Evolutionary conservation across 2,113 vertebrate genomes (phyloP).

Genomic region (Alces alces): DNA sequence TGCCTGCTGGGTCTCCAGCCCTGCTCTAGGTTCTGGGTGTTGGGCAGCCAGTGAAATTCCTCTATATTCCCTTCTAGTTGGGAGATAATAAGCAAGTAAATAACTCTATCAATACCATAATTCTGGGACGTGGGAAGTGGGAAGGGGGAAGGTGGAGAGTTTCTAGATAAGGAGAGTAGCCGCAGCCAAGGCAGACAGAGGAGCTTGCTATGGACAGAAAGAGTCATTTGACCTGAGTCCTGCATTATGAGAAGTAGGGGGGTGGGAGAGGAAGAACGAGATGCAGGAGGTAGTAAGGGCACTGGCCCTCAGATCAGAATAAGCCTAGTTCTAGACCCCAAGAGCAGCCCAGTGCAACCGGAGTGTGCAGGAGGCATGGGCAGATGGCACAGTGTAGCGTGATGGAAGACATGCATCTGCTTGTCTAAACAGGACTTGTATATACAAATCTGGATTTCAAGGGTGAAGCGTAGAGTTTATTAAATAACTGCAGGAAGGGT

Average conservation of each 20-base stretch:
- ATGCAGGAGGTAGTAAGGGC: neutral
- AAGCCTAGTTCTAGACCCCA: neutral
- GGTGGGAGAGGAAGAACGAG: neutral
- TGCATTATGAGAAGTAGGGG: neutral
- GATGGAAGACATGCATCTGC: neutral
- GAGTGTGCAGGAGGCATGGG: neutral
- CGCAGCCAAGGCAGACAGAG: neutral
- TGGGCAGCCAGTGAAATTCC: neutral
- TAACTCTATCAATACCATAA: neutral
- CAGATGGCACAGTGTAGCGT: too few species aligned
- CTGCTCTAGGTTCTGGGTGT: neutral
- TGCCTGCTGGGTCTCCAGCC: neutral
- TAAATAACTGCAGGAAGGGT: neutral
- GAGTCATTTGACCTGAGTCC: neutral
- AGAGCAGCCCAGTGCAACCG: neutral
- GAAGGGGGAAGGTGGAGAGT: neutral
- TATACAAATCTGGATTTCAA: neutral
- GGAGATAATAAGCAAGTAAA: neutral
- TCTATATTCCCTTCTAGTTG: neutral
- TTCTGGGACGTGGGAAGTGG: neutral
- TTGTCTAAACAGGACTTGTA: neutral
- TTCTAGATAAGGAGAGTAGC: accelerated
- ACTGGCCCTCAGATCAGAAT: neutral
- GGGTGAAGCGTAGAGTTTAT: neutral
- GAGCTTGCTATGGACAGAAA: neutral